Conservation (phyloP, 2,888 invertebrate genomes). For the Drosophila antonietae region DNA sequence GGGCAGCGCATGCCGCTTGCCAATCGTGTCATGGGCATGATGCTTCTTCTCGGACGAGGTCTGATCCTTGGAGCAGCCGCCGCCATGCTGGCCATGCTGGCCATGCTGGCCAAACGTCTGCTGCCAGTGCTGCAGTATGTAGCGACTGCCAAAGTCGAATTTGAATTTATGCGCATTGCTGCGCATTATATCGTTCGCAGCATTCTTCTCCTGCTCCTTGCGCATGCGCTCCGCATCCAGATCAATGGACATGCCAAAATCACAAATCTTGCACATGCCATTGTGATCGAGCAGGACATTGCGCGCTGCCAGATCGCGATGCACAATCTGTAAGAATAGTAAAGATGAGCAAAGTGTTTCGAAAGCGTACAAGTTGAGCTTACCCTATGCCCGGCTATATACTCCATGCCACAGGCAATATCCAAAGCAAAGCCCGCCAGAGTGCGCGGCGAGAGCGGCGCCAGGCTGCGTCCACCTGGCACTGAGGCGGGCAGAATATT, state of each 20-base stretch:
- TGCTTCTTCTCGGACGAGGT: constrained; percentile 65
- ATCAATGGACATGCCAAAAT: constrained; percentile 93
- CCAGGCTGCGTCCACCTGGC: constrained; percentile 83
- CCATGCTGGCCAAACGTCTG: constrained; percentile 67
- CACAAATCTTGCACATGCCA: constrained; percentile 94
- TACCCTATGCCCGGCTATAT: constrained; percentile 92
- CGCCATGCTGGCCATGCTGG: constrained; percentile 45
- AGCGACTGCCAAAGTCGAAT: constrained; percentile 83
- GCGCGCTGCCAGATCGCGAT: constrained; percentile 93
- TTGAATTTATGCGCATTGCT: constrained; percentile 80
- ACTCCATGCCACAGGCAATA: constrained; percentile 94
- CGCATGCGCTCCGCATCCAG: constrained; percentile 84
- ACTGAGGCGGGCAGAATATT: constrained; percentile 85
- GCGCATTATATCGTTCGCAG: constrained; percentile 75
- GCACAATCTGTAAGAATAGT: constrained; percentile 88
- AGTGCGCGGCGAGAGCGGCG: constrained; percentile 86
- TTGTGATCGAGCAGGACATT: constrained; percentile 93
- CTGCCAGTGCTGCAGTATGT: constrained; percentile 83
- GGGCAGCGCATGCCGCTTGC: constrained; percentile 83
- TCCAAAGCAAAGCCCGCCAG: constrained; percentile 92
- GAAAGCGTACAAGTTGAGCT: constrained; percentile 58
- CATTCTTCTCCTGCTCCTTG: constrained; percentile 78
- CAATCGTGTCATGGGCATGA: constrained; percentile 82
- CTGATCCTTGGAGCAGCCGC: constrained; percentile 63
- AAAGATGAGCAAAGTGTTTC: no score